Evolutionary conservation across 2,888 invertebrate genomes (phyloP).

Genomic region (Heliconius aoede): DNA sequence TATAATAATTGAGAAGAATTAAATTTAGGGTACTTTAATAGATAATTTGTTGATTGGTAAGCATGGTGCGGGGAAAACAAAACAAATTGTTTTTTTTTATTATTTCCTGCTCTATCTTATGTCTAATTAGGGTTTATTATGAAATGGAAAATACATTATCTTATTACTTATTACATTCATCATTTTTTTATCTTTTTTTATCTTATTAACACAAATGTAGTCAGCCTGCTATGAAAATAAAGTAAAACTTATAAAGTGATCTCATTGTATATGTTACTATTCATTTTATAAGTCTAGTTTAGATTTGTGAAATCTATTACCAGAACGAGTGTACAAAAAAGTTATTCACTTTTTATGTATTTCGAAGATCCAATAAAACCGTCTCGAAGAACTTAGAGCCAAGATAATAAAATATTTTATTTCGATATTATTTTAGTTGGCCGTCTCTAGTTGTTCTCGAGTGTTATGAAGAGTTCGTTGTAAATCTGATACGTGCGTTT

Average conservation of each 20-base stretch:
- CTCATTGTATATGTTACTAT: constrained; percentile 32
- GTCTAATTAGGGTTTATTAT: too few species aligned
- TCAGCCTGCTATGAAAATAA: not conserved
- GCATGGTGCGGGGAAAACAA: constrained; percentile 5
- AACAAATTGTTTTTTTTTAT: constrained; percentile 5
- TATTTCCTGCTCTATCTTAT: not conserved
- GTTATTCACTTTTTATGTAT: constrained; percentile 23
- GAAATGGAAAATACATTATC: too few species aligned
- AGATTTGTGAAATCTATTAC: constrained; percentile 35
- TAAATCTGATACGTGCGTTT: constrained; percentile 9
- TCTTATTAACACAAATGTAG: not conserved
- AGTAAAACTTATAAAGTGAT: constrained; percentile 24
- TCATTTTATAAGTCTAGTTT: constrained; percentile 32
- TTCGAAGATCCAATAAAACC: constrained; percentile 23
- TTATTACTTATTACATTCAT: too few species aligned
- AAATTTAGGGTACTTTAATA: constrained; percentile 16
- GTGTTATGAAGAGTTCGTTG: constrained; percentile 6
- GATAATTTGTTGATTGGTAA: not conserved
- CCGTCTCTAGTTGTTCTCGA: constrained; percentile 2
- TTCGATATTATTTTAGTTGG: constrained; percentile 24
- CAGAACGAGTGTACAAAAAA: constrained; percentile 21
- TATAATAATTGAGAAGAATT: constrained; percentile 15
- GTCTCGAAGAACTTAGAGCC: constrained; percentile 24
- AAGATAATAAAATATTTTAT: constrained; percentile 34
- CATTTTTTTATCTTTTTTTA: not conserved